Base-by-base conservation (phyloP, 2,888 invertebrate genomes). In the Steromphala cineraria region DNA sequence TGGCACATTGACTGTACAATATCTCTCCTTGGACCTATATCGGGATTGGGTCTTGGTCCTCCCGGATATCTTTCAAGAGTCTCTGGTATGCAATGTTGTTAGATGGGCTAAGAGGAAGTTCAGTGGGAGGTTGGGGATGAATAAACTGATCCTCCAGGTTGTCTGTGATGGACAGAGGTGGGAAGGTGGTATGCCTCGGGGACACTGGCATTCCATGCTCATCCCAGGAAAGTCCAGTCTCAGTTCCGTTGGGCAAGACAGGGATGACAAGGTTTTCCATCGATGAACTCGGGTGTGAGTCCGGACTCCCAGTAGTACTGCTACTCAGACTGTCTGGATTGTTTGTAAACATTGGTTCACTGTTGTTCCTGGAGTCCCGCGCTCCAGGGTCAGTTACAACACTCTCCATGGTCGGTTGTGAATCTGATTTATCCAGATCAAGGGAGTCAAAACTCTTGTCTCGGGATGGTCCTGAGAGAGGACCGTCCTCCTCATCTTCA, bases 401-500 rank as follows among this genome's bases (percentile, higher is more conserved):
- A 71, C 71, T 71, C 36, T 71, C 71, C 71, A 71, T 36, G 28
- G 71, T 71, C 17, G 71, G 71, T 19, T 71, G 71, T n/a, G 71
- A 71, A 31, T 71, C 71, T 31, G 71, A 71, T 40, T 71, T 71
- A 40, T 71, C 71, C 8, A 71, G 71, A 19, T 71, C 71, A 5
- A 40, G 36, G 40, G 71, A 71, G 36, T 53, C 76, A n/a, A 53
- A 55, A 31, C 55, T 76, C n/a, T 55, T 76, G 31, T 55, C 55
- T 40, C n/a, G 76, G 31, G 24, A 24, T 2, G 53, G 55, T 17
- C 31, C 31, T 17, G 19, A n/a, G 13, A 36, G 67, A 74, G 40
- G 17, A 53, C 55, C 53, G 28, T 67, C 67, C 4, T 67, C 71
- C 36, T 77, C 81, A 67, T 85, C 86, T 67, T 86, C 86, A 80